Evolutionary conservation across 2,797 vertebrate species (phyloP), one percentile per base, ranked within the genome.

Genomic region (Botia almorhae): DNA sequence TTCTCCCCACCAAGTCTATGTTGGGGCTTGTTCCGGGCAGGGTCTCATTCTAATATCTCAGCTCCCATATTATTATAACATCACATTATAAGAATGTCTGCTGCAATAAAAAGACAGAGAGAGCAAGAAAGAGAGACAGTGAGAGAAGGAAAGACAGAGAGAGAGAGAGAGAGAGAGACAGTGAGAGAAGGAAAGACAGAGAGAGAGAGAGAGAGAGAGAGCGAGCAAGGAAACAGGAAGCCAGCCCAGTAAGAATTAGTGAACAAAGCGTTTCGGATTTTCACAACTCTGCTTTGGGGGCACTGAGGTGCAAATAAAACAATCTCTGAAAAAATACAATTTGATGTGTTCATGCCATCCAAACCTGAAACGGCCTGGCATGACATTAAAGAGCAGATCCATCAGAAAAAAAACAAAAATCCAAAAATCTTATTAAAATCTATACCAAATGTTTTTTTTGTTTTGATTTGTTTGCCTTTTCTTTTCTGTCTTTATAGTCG

Each of bases 191-290:
- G n/a, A n/a, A 26, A 26, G 23, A 26, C 23, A 26, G 23, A 26
- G 23, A 26, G 23, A 26, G 1, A 69, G 50, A 65, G 63, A 81
- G 21, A 43, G 19, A 63, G 7, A n/a, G 33, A 53, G 29, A 0
- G 69, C 29, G 74, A n/a, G 39, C 7, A 77, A 58, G 48, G 53
- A 61, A 48, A 39, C 61, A 76, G 74, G 60, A 74, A 58, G 61
- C 36, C 46, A 67, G 58, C 73, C 26, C 73, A 64, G 74, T 46
- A 51, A 76, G 74, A 36, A 12, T n/a, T 53, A 58, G 58, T 51
- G 56, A 69, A 78, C 43, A 65, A 67, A 67, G 60, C 3, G 33
- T 64, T 63, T 75, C 46, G 53, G 19, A 65, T 53, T 61, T 61
- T 65, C 70, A 43, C 39, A 65, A 60, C 46, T 75, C 74, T 67